Conservation (phyloP, 2,113 vertebrate genomes). For the Ellobius talpinus region DNA sequence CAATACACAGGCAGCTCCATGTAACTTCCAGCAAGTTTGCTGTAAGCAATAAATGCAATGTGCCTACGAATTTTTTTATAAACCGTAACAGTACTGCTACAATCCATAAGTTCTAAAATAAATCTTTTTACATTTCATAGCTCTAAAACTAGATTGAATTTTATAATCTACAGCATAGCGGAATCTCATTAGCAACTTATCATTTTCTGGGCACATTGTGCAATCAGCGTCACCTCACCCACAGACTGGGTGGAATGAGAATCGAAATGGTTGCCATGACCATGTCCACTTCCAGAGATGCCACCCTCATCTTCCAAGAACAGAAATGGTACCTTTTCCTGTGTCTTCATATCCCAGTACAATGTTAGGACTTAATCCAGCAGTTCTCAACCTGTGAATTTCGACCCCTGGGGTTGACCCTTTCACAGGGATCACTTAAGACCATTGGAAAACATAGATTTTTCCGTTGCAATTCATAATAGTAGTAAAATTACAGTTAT, state of each 20-base stretch:
- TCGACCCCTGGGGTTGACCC: not conserved
- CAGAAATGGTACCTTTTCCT: not conserved
- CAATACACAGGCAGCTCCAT: not conserved
- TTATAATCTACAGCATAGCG: not conserved
- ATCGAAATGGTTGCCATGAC: not conserved
- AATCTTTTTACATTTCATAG: not conserved
- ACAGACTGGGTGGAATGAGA: not conserved
- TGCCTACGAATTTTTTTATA: not conserved
- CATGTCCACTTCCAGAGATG: not conserved
- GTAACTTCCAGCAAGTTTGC: not conserved
- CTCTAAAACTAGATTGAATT: conserved; percentile 34
- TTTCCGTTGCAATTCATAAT: not conserved
- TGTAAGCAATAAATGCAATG: not conserved
- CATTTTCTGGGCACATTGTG: not conserved
- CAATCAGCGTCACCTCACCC: not conserved
- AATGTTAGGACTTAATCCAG: no score
- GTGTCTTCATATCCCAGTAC: not conserved
- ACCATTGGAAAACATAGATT: not conserved
- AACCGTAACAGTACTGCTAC: not conserved
- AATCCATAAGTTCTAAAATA: not conserved
- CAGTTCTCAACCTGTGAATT: not conserved
- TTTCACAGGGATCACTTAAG: not conserved
- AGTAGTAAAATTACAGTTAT: not conserved
- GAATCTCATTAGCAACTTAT: conserved; percentile 3
- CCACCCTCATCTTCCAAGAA: not conserved